Base-by-base conservation (phyloP, 2,797 vertebrate species). In the Pantherophis alleghaniensis region DNA sequence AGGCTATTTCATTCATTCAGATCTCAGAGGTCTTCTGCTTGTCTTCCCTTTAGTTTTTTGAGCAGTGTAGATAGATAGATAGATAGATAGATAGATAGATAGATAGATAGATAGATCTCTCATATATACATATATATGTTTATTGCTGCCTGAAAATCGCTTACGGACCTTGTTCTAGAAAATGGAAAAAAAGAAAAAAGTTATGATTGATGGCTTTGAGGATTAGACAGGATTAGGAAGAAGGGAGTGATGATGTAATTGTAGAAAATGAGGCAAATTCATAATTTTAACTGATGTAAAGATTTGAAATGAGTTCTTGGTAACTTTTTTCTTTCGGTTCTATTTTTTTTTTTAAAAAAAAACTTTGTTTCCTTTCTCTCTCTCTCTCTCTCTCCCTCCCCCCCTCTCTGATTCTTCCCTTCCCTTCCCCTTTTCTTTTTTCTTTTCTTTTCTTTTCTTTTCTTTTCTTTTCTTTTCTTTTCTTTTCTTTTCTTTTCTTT, bases 401-500 rank as follows among this genome's bases (percentile, higher is more conserved):
- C n/a, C 12, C n/a, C 12, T 66, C 28, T 66, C 2, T 66, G 1
- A 22, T 0, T 5, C 0, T 11, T 26, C 26, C 7, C 0, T 11
- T 26, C 26, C 7, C 4, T 56, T 56, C 13, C 3, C 13, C 1
- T 5, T 18, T 59, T 20, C 57, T 16, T 16, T 16, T 16, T 56
- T 56, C 55, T 3, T 4, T 56, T 56, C 13, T 57, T 5, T 57
- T 1, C 56, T 16, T 1, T 57, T 1, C 10, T 5, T 5, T 57
- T 3, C 18, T 18, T 5, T 3, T 13, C 57, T 16, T 16, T 56
- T 56, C 55, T 3, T 4, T 56, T 56, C 13, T 57, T 5, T 57
- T 1, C 56, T 16, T 1, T 57, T 1, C 10, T 5, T 5, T 57
- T 3, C 18, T 18, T 5, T 3, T 13, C 57, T 16, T 16, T 56